A percentile compares a stretch with the other conserved stretches of the same genome.
phyloP scores from a whole-genome alignment of 1,140 invertebrate species.

The Ptiloglossa arizonensis region DNA sequence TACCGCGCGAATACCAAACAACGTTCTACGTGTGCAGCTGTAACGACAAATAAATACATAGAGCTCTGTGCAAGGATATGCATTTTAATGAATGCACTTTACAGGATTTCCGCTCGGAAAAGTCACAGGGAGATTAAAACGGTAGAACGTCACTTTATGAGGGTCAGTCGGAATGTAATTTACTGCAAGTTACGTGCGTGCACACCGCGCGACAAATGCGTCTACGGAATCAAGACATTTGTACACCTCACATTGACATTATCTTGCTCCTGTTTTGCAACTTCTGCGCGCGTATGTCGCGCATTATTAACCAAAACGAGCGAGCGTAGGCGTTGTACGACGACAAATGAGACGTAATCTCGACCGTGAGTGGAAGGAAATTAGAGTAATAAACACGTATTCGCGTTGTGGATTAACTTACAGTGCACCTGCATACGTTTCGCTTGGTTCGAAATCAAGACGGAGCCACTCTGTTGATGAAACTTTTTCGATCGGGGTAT shows the following conservation, averaged over 20 bases:
- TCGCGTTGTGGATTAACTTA: too few relatives aligned
- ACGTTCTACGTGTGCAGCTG: background rate
- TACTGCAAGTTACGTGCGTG: background rate
- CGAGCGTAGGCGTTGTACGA: too few relatives aligned
- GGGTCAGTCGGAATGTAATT: slow-evolving; percentile 8
- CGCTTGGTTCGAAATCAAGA: too few relatives aligned
- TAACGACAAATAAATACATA: background rate
- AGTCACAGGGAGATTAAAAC: background rate
- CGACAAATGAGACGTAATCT: too few relatives aligned
- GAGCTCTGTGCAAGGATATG: background rate
- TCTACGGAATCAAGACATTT: slow-evolving; percentile 16
- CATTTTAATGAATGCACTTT: slow-evolving; percentile 38
- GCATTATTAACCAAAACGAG: background rate
- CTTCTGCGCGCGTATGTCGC: background rate
- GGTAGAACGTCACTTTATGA: background rate
- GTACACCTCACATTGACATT: slow-evolving; percentile 25
- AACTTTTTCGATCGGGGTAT: too few relatives aligned
- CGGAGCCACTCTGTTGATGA: too few relatives aligned
- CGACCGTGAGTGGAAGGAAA: background rate
- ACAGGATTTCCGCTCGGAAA: background rate
- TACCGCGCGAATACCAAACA: background rate
- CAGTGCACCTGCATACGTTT: too few relatives aligned
- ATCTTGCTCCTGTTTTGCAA: slow-evolving; percentile 16
- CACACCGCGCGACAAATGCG: background rate
- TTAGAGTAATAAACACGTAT: background rate